A percentile compares a stretch with the other conserved stretches of the same genome.
Evolutionary conservation across 2,797 vertebrate genomes (phyloP).

Genomic region (Leptatherina wallacei): DNA sequence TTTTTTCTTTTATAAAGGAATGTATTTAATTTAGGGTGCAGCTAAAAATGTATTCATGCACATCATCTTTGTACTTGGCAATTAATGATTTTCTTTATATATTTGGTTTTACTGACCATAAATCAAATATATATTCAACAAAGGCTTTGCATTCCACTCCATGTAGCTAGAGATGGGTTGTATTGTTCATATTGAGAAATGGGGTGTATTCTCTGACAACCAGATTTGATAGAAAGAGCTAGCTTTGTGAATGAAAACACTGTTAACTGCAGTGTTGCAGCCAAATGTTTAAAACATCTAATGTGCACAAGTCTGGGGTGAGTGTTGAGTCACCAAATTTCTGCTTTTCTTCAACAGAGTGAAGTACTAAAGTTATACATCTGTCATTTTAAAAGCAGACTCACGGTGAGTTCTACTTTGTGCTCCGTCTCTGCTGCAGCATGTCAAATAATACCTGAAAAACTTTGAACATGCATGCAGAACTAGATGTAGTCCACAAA

Average conservation of each 20-base stretch:
- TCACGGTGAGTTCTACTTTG: neutral
- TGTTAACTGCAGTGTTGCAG: neutral
- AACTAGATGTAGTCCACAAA: neutral
- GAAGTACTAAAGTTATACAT: neutral
- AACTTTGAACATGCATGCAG: neutral
- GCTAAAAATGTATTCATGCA: neutral
- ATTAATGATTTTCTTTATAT: neutral
- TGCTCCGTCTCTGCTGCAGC: neutral
- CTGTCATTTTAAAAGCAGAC: neutral
- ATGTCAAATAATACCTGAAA: neutral
- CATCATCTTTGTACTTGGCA: neutral
- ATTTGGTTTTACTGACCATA: neutral
- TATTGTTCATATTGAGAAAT: neutral
- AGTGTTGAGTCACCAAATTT: neutral
- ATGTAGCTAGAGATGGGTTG: neutral
- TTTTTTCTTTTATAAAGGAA: neutral
- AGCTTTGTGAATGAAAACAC: no score
- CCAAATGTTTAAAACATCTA: neutral
- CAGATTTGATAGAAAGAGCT: no score
- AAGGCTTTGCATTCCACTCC: neutral
- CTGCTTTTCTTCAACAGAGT: neutral
- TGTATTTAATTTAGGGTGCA: neutral
- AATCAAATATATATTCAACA: neutral
- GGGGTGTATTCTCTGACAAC: neutral
- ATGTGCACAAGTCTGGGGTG: neutral